Evolutionary conservation across 2,113 vertebrate genomes (phyloP), one percentile per base, ranked within the genome.

Genomic region (Pterophyllum scalare): DNA sequence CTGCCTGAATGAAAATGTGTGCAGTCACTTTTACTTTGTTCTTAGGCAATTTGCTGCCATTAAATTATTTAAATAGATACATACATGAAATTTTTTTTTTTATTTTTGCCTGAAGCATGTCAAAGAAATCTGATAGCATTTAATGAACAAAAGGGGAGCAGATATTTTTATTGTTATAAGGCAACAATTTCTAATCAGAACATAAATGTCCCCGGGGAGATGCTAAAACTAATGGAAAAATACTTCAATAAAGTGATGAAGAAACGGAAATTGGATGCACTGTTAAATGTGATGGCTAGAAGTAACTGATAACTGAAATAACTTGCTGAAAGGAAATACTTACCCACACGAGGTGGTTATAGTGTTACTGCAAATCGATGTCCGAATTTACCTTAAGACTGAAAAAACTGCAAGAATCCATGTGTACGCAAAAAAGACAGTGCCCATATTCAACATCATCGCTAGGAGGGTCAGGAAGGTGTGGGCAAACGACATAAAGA

Each of bases 151-250:
- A 72, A 52, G 43, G 65, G 3, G 26, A 52, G 17, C 26, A 10
- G 26, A 72, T 20, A 46, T 19, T 72, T 72, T 52, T 72, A 13
- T 31, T 52, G 65, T 52, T 72, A 26, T 31, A 72, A 52, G 17
- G 43, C 65, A 72, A 72, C 17, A n/a, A 52, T 52, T 52, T 72
- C 65, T 72, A 75, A 75, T 75, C 52, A 75, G 56, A 38, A 7
- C 65, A 52, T 31, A 76, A 6, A 35, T 26, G 56, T 76, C 74
- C 31, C 58, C 15, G 20, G 22, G 56, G 24, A 72, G 26, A 9
- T 72, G 65, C 43, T 72, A 20, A 72, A 72, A 52, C 65, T 72
- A 52, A 72, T 72, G 43, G 43, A 31, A 72, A 72, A 72, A 72
- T 52, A 72, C 24, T 70, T 52, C 26, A 40, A 70, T 70, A 52